Percentiles rank a stretch among this genome's conserved stretches.
phyloP scores from a whole-genome alignment of 2,113 vertebrate species.

The Stercorarius parasiticus region DNA sequence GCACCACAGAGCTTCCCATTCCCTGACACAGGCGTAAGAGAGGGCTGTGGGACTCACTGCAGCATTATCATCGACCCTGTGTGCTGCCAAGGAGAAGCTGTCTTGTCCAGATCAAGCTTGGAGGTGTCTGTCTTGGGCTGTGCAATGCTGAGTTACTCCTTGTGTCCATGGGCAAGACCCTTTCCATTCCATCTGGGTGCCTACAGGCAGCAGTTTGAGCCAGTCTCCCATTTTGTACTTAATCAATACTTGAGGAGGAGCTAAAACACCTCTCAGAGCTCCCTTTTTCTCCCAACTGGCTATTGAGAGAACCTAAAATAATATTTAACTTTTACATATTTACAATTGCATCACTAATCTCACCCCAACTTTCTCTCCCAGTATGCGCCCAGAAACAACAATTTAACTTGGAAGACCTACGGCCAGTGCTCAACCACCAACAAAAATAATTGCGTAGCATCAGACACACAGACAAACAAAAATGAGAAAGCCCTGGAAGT shows the following conservation, averaged over 20 bases:
- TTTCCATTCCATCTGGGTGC: not conserved
- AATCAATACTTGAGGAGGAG: not conserved
- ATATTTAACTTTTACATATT: not conserved
- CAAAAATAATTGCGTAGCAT: not conserved
- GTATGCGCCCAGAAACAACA: not conserved
- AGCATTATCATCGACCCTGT: rapidly evolving
- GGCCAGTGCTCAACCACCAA: not conserved
- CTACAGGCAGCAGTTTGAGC: not conserved
- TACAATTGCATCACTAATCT: too few relatives aligned
- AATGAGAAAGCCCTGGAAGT: not conserved
- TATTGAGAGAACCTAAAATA: not conserved
- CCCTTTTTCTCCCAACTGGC: not conserved
- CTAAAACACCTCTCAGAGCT: not conserved
- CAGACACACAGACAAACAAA: not conserved
- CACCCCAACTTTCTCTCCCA: not conserved
- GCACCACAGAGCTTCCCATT: not conserved
- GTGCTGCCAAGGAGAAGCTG: not conserved
- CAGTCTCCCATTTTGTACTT: not conserved
- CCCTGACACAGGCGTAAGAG: too few relatives aligned
- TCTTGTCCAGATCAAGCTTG: not conserved
- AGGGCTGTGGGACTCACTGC: not conserved
- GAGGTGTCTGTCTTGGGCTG: not conserved
- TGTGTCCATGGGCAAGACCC: not conserved
- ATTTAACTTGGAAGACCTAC: not conserved
- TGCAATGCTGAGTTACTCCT: not conserved